These are phyloP conservation scores for Schlechtendalia chinensis DNA, from an alignment of 1,140 invertebrate species.

Conservation along the genomic window DNA sequence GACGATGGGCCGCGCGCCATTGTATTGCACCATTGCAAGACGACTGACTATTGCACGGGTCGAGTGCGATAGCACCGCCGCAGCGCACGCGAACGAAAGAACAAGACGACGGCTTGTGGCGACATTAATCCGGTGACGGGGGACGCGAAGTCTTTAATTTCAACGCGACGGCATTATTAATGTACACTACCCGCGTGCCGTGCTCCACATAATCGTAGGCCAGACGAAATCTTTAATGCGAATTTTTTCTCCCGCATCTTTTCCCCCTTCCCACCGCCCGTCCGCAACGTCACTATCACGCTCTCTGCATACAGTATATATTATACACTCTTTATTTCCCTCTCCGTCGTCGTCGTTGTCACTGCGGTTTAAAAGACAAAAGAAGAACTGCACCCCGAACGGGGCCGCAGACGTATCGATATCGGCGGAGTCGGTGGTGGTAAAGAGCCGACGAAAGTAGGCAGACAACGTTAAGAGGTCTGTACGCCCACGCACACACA, in stretches of 20 bases:
- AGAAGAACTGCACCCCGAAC: slow-evolving; percentile 6
- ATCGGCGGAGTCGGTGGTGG: slow-evolving; percentile 2
- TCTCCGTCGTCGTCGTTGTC: background rate
- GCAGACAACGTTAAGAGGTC: slow-evolving; percentile 48
- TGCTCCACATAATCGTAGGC: slow-evolving; percentile 43
- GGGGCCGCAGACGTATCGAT: slow-evolving; percentile 26
- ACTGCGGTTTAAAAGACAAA: slow-evolving; percentile 40
- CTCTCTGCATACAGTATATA: no score
- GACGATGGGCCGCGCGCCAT: background rate
- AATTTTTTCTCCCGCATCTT: slow-evolving; percentile 29
- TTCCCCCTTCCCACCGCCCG: slow-evolving; percentile 26
- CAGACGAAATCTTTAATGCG: slow-evolving; percentile 48
- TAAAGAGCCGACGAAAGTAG: slow-evolving; percentile 25
- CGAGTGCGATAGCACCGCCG: no score
- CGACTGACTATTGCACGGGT: no score
- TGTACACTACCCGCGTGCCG: slow-evolving; percentile 12
- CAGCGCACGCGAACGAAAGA: background rate
- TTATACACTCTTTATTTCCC: background rate
- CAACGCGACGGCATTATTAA: slow-evolving; percentile 47
- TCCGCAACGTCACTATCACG: no score
- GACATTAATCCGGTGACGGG: slow-evolving; percentile 28
- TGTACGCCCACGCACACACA: background rate
- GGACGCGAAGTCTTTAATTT: slow-evolving; percentile 26
- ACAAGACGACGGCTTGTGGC: background rate
- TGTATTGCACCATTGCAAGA: no score